Conservation (phyloP, 2,888 invertebrate genomes). For the Ellobium chinense region DNA sequence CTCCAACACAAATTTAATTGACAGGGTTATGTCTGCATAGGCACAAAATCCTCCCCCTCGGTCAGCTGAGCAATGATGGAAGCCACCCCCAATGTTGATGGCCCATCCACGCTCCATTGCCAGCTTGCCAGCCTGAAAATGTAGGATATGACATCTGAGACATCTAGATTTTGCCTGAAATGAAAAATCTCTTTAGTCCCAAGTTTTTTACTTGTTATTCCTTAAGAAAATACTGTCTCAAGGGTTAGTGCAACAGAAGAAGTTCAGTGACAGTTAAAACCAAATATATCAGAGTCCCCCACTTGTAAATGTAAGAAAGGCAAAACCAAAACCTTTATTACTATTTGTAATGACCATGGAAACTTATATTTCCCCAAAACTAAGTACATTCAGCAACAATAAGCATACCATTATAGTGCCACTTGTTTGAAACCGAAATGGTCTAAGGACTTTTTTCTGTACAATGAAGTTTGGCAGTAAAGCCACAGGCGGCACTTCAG, state of each 20-base stretch:
- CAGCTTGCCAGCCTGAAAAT: slow-evolving; percentile 85
- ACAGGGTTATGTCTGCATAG: slow-evolving; percentile 92
- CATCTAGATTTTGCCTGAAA: too few relatives aligned
- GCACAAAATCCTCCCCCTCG: slow-evolving; percentile 93
- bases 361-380: too few relatives aligned
- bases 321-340: too few relatives aligned
- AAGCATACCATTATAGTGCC: slow-evolving; percentile 85
- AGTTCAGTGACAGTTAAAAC: too few relatives aligned
- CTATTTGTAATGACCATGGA: too few relatives aligned
- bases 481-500: slow-evolving; percentile 87
- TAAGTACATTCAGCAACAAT: too few relatives aligned
- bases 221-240: too few relatives aligned
- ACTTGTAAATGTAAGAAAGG: too few relatives aligned
- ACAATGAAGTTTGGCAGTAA: slow-evolving; percentile 88
- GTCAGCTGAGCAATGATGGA: slow-evolving; percentile 90
- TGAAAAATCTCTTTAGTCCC: too few relatives aligned
- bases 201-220: too few relatives aligned
- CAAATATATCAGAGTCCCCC: too few relatives aligned
- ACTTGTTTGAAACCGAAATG: slow-evolving; percentile 86
- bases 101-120: slow-evolving; percentile 92
- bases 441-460: slow-evolving; percentile 87
- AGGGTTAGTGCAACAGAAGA: too few relatives aligned
- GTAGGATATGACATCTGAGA: background rate
- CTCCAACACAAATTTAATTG: slow-evolving; percentile 85
- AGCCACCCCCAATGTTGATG: slow-evolving; percentile 94